phyloP scores from a whole-genome alignment of 2,797 vertebrate species.

The Aldrovandia affinis region DNA sequence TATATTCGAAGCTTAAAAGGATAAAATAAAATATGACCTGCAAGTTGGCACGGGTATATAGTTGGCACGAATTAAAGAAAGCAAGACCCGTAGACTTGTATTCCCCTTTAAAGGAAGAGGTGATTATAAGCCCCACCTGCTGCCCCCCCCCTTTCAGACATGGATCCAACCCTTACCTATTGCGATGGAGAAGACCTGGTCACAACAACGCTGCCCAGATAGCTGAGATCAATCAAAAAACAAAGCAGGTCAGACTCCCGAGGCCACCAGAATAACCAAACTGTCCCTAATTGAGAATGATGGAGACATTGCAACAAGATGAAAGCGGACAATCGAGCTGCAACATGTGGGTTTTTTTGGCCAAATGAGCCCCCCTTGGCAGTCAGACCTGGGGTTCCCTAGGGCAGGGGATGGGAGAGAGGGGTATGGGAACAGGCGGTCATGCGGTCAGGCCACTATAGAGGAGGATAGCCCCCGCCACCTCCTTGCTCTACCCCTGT shows the following conservation, averaged over 20 bases:
- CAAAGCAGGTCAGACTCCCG: conserved; percentile 89
- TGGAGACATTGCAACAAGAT: conserved; percentile 86
- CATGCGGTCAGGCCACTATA: conserved; percentile 74
- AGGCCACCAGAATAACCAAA: conserved; percentile 79
- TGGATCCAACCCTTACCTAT: conserved; percentile 93
- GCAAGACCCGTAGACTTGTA: conserved; percentile 78
- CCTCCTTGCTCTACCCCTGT: conserved; percentile 56
- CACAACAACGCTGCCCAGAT: conserved; percentile 95
- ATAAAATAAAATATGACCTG: conserved; percentile 55
- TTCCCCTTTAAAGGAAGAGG: conserved; percentile 98
- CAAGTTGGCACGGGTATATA: conserved; percentile 58
- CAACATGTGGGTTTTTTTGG: conserved; percentile 68
- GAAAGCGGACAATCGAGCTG: conserved; percentile 82
- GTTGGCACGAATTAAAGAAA: conserved; percentile 68
- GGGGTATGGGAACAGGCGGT: conserved; percentile 60
- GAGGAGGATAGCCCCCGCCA: conserved; percentile 66
- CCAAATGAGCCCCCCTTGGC: conserved; percentile 76
- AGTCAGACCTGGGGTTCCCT: conserved; percentile 72
- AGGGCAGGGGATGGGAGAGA: conserved; percentile 52
- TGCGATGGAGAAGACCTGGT: conserved; percentile 92
- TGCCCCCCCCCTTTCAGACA: conserved; percentile 83
- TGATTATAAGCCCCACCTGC: conserved; percentile 93
- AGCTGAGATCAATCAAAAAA: conserved; percentile 96
- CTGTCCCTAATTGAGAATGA: conserved; percentile 83
- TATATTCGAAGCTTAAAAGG: conserved; percentile 66